Evolutionary conservation across 2,888 invertebrate species (phyloP).

Genomic region (Macropis europaea): DNA sequence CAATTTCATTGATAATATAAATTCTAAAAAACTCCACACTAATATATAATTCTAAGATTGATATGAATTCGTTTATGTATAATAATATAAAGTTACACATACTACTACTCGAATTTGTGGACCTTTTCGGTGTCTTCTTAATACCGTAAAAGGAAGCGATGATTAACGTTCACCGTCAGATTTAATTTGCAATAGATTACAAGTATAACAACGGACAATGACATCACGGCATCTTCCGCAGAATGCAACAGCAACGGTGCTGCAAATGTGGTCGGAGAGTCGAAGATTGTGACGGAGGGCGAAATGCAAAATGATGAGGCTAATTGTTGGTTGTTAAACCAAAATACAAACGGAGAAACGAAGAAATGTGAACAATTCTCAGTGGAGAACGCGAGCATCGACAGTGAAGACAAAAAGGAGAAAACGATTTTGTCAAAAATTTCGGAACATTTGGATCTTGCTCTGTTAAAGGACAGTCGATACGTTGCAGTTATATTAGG

Average conservation of each 20-base stretch:
- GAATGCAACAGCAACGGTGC: background rate
- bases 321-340: constrained; percentile 16
- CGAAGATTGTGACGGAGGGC: background rate
- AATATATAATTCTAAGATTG: too few species aligned
- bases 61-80: too few species aligned
- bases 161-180: constrained; percentile 39
- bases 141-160: background rate
- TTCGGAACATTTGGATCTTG: constrained; percentile 52
- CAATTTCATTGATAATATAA: too few species aligned
- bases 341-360: background rate
- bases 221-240: constrained; percentile 30
- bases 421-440: constrained; percentile 30
- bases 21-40: too few species aligned
- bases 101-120: too few species aligned
- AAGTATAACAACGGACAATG: constrained; percentile 26
- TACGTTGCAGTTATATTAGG: constrained; percentile 60
- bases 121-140: constrained; percentile 30
- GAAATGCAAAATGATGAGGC: background rate
- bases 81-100: too few species aligned
- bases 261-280: background rate
- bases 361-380: background rate
- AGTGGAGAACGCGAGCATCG: background rate
- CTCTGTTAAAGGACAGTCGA: constrained; percentile 54
- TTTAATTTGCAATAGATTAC: constrained; percentile 43
- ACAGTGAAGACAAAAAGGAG: background rate